Evolutionary conservation across 2,113 vertebrate genomes (phyloP).

Genomic region (Dolichallabes microphthalmus): DNA sequence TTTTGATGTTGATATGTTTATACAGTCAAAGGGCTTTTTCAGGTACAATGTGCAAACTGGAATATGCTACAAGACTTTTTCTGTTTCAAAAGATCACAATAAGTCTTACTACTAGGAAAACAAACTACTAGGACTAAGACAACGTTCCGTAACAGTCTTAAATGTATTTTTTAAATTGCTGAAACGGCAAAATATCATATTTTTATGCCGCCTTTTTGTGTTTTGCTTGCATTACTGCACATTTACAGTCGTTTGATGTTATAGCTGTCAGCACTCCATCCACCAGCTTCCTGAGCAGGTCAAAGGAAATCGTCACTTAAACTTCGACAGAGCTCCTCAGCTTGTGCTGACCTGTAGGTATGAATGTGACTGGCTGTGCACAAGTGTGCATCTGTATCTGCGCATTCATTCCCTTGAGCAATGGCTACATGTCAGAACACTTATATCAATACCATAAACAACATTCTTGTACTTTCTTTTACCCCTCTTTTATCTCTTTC

Average conservation of each 20-base stretch:
- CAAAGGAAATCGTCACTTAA: background rate
- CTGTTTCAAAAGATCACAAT: background rate
- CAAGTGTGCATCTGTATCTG: background rate
- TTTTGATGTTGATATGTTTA: too few relatives aligned
- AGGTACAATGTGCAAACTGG: too few relatives aligned
- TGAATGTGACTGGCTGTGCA: constrained; percentile 29
- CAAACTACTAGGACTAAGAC: background rate
- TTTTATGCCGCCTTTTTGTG: background rate
- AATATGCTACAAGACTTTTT: too few relatives aligned
- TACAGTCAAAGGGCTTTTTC: too few relatives aligned
- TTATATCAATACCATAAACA: background rate
- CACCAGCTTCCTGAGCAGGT: background rate
- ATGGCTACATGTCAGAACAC: constrained; percentile 37
- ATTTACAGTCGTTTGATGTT: background rate
- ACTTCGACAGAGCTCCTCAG: background rate
- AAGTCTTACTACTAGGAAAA: background rate
- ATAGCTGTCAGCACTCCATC: background rate
- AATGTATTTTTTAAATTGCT: background rate
- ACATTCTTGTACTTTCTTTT: background rate
- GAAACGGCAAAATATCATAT: too few relatives aligned
- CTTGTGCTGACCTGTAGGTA: constrained; percentile 31
- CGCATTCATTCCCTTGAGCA: constrained; percentile 13
- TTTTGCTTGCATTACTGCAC: background rate
- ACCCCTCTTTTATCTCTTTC: background rate
- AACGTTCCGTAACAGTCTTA: background rate